phyloP scores from a whole-genome alignment of 2,888 invertebrate species.

The Saturnia pavonia region DNA sequence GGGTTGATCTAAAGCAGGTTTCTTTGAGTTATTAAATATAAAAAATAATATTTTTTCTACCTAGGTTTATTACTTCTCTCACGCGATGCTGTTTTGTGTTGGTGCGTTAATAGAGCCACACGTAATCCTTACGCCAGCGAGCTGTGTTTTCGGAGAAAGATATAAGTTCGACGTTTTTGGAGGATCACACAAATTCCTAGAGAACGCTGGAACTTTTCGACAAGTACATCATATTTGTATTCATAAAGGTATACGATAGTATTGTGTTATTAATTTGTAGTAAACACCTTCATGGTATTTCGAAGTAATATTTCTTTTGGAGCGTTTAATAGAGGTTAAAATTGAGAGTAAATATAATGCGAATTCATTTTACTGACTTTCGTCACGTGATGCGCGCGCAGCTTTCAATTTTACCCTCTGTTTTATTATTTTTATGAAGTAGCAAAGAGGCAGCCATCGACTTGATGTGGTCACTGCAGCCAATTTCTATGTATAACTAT shows the following conservation, averaged over 20 bases:
- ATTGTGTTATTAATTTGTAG: background rate
- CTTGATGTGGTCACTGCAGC: too few relatives aligned
- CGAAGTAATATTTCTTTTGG: too few relatives aligned
- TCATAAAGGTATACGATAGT: slow-evolving; percentile 55
- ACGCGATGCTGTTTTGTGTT: slow-evolving; percentile 68
- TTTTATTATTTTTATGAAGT: too few relatives aligned
- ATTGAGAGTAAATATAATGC: too few relatives aligned
- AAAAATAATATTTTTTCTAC: slow-evolving; percentile 14
- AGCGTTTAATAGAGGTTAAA: too few relatives aligned
- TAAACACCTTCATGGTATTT: too few relatives aligned
- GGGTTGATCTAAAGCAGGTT: too few relatives aligned
- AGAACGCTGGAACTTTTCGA: slow-evolving; percentile 48
- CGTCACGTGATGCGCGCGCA: too few relatives aligned
- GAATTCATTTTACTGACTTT: too few relatives aligned
- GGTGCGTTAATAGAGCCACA: slow-evolving; percentile 68
- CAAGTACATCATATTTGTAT: slow-evolving; percentile 58
- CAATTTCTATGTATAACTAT: too few relatives aligned
- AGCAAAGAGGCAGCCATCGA: too few relatives aligned
- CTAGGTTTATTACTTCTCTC: slow-evolving; percentile 66
- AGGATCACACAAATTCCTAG: slow-evolving; percentile 61
- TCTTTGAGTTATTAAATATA: background rate
- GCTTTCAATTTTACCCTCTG: too few relatives aligned
- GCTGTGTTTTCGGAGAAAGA: slow-evolving; percentile 61
- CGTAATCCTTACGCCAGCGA: slow-evolving; percentile 67
- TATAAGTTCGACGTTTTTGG: slow-evolving; percentile 60